Evolutionary conservation across 2,888 invertebrate genomes (phyloP).

Genomic region (Aphrophora alni): DNA sequence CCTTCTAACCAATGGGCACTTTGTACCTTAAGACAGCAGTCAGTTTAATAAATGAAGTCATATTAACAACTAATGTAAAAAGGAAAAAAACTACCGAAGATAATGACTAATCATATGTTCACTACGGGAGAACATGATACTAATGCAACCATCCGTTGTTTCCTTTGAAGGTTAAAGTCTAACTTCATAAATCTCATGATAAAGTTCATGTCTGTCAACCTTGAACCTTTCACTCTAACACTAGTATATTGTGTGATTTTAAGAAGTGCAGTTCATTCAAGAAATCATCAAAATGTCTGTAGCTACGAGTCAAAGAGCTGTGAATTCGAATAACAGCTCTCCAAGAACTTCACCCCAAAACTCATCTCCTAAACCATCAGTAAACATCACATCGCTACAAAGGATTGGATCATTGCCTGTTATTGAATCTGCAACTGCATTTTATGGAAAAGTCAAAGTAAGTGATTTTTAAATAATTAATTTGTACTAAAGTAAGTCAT

Average conservation of each 20-base stretch:
- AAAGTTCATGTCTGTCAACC: not conserved
- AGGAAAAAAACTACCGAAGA: too few species aligned
- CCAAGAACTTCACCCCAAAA: not conserved
- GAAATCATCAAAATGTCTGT: not conserved
- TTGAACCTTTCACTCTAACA: not conserved
- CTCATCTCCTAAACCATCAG: not conserved
- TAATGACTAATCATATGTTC: not conserved
- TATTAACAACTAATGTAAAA: too few species aligned
- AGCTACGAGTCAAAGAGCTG: not conserved
- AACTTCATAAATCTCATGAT: not conserved
- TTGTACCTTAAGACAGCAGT: too few species aligned
- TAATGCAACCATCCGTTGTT: not conserved
- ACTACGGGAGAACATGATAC: not conserved
- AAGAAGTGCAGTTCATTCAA: not conserved
- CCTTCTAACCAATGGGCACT: too few species aligned
- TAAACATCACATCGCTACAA: slow-evolving; percentile 59
- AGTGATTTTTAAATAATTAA: slow-evolving; percentile 48
- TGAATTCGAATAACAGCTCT: not conserved
- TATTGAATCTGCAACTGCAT: slow-evolving; percentile 77
- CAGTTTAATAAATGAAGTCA: too few species aligned
- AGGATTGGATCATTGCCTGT: slow-evolving; percentile 81
- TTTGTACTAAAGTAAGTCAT: too few species aligned
- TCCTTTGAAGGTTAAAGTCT: not conserved
- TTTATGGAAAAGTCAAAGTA: slow-evolving; percentile 81
- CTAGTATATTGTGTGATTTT: not conserved